Conservation (phyloP, 2,113 vertebrate genomes). For the Rhegmatorhina hoffmannsi region DNA sequence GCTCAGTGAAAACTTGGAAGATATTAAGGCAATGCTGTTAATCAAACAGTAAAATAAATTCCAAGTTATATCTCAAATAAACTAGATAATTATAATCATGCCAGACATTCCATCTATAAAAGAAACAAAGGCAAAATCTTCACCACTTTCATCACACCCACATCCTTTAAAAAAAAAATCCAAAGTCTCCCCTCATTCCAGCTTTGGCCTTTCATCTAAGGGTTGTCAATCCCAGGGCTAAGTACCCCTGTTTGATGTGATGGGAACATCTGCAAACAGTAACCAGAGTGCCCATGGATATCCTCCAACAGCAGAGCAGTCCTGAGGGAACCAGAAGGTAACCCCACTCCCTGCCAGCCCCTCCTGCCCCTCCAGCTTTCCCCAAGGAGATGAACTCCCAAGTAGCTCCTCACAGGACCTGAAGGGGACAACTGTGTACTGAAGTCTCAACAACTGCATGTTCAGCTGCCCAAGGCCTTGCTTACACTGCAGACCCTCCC, state of each 20-base stretch:
- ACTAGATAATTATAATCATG: not conserved
- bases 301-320: not conserved
- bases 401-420: accelerated
- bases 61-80: constrained; percentile 30
- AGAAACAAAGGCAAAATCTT: constrained; percentile 20
- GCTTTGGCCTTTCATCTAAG: not conserved
- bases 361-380: not conserved
- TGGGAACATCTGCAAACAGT: not conserved
- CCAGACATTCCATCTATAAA: constrained; percentile 1
- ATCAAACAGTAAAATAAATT: constrained; percentile 44
- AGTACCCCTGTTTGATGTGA: not conserved
- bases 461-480: not conserved
- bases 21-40: constrained; percentile 9
- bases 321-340: not conserved
- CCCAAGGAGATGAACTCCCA: not conserved
- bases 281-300: not conserved
- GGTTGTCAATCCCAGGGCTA: not conserved
- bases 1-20: constrained; percentile 36
- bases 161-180: not conserved
- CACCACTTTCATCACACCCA: not conserved
- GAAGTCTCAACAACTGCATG: not conserved
- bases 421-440: accelerated
- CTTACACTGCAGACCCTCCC: not conserved
- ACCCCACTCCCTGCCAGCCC: accelerated
- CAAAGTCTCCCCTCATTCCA: not conserved